A percentile compares a stretch with the other conserved stretches of the same genome.
Conservation (phyloP, 1,140 invertebrate species). For the Oncopeltus fasciatus region DNA sequence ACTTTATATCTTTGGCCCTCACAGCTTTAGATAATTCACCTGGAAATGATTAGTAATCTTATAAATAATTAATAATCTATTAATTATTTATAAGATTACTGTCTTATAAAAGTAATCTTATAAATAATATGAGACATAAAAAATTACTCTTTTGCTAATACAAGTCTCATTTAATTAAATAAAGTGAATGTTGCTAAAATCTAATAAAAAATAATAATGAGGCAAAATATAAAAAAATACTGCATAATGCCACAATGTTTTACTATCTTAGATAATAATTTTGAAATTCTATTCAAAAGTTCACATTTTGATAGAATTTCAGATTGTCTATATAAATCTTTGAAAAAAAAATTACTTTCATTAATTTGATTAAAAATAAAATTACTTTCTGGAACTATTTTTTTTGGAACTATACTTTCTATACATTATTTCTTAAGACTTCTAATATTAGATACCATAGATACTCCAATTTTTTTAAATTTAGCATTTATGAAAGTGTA, state of each 20-base stretch:
- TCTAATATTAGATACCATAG: too few relatives aligned
- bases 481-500: too few relatives aligned
- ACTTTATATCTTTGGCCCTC: slow-evolving; percentile 46
- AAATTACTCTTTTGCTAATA: neutral
- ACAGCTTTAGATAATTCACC: slow-evolving; percentile 59
- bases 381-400: neutral
- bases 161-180: neutral
- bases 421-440: too few relatives aligned
- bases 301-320: neutral
- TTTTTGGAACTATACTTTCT: too few relatives aligned
- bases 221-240: neutral
- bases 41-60: slow-evolving; percentile 25
- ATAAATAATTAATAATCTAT: neutral
- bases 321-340: neutral
- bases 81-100: neutral
- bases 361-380: neutral
- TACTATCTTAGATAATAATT: neutral
- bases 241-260: neutral
- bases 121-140: neutral
- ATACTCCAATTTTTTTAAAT: too few relatives aligned
- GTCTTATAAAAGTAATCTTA: neutral
- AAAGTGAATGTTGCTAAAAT: neutral
- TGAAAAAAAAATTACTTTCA: neutral
- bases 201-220: neutral
- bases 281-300: neutral